Evolutionary conservation across 53 echinoderm and acorn worm genomes (phyloP), one percentile per base, ranked within the genome.

Genomic region (Stichopus horrens): DNA sequence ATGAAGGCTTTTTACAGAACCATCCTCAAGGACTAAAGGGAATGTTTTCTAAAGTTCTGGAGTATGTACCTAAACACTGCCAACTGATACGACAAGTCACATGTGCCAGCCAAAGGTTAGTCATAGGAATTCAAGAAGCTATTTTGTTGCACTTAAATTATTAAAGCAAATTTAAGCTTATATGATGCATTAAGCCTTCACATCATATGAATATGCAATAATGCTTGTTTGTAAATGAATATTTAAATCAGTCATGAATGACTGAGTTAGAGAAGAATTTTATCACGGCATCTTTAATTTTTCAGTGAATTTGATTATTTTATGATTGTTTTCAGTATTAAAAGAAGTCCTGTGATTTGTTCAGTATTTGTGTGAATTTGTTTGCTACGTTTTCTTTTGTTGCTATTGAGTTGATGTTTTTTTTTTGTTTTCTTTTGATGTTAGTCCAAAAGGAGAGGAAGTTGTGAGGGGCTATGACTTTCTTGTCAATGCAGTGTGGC

Each of bases 401-500:
- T 67, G 68, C 11, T 14, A 67, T 37, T 37, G 37, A 37, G 37
- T 37, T 37, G 0, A 37, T 37, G 37, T 37, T 37, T 37, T 37
- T 37, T 37, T 37, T 37, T 37, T 37, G 37, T 37, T 37, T 37
- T 37, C 37, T 37, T 1, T 68, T 16, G 14, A 37, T 37, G 37
- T 37, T 74, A 97, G 98, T 80, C 88, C 94, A 23, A 66, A 74
- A 82, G 90, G 94, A 55, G 92, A 95, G 82, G 95, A 97, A 65
- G 94, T 97, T 14, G 98, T 97, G 51, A 90, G 98, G 77, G 98
- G 98, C 2, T 97, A 97, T 85, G 95, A 97, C 89, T 97, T 97
- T 76, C 88, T 93, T 53, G 98, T 95, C 52, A 97, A 97, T 76
- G 95, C 98, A 51, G 98, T 94, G 9, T 97, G 98, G 98, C 95